These are phyloP conservation scores for Enteromius afrohamiltoni DNA, from an alignment of 2,797 vertebrate genomes.

Conservation along the genomic window DNA sequence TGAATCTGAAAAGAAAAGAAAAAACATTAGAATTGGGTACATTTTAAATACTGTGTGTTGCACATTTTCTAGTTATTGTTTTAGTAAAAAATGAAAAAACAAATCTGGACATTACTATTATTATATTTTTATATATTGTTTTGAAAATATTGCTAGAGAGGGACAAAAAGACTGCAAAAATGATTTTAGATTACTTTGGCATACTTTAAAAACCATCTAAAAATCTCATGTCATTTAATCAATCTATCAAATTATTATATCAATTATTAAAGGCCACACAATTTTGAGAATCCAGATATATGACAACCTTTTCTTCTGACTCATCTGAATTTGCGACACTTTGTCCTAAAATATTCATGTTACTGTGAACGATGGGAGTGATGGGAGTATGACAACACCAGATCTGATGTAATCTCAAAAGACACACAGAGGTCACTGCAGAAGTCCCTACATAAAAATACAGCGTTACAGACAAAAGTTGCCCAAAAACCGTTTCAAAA, in stretches of 20 bases:
- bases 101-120: too few species aligned
- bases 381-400: slow-evolving; percentile 3
- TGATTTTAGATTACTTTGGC: neutral
- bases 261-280: too few species aligned
- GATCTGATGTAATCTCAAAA: slow-evolving; percentile 7
- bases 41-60: neutral
- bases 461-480: slow-evolving; percentile 5
- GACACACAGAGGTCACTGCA: neutral
- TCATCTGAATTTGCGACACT: slow-evolving; percentile 3
- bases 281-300: neutral
- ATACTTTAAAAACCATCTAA: neutral
- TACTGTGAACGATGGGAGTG: neutral
- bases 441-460: neutral
- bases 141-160: neutral
- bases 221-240: neutral
- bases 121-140: neutral
- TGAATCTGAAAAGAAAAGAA: neutral
- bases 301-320: neutral
- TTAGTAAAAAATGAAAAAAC: neutral
- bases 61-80: neutral
- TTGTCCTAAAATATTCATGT: neutral
- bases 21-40: neutral
- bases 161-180: neutral
- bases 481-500: neutral
- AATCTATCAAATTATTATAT: neutral